Conservation (phyloP, 2,797 vertebrate genomes). For the Picus viridis region DNA sequence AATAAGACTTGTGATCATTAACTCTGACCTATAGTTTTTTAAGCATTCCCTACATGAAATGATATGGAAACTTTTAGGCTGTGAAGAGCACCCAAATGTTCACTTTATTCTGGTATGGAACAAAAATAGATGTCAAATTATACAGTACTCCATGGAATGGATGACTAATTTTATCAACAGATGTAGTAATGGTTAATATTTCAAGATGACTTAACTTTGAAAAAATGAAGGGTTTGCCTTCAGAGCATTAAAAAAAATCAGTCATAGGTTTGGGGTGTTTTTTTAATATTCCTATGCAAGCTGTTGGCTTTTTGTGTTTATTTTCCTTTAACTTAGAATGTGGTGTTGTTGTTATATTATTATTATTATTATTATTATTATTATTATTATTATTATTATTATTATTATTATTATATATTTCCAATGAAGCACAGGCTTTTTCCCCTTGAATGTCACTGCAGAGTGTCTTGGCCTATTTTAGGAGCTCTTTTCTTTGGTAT, state of each 20-base stretch:
- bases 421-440: background rate
- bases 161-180: background rate
- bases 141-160: background rate
- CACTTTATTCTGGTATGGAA: background rate
- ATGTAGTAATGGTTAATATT: background rate
- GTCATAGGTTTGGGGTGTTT: background rate
- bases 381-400: background rate
- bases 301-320: background rate
- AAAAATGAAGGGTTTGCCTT: background rate
- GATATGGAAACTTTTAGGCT: background rate
- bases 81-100: background rate
- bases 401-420: background rate
- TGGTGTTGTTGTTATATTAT: background rate
- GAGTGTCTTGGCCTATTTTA: background rate
- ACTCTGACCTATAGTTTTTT: background rate
- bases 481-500: conserved; percentile 29
- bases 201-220: background rate
- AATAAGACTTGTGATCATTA: background rate
- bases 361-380: background rate
- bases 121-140: background rate
- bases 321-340: background rate
- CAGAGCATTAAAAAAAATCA: background rate
- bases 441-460: background rate
- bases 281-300: background rate
- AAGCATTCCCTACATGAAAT: background rate